Base-by-base conservation (phyloP, 2,888 invertebrate species). In the Labia minor region DNA sequence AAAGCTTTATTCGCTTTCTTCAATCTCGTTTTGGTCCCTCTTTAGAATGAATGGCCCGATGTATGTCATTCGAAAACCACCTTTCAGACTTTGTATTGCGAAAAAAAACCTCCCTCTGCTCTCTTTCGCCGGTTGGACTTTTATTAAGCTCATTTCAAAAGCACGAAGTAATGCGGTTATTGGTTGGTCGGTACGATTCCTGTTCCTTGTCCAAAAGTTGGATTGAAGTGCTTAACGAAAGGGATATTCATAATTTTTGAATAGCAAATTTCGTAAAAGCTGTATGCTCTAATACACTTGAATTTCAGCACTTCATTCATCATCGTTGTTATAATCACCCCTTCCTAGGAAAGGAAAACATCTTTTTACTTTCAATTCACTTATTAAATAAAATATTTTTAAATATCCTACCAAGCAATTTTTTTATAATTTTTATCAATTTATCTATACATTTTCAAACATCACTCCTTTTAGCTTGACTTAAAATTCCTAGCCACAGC, bases 1-100 rank as follows among this genome's bases (percentile, higher is more conserved):
- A 49, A 49, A 49, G 49, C 49, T 49, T 49, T 49, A 49, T 49
- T 49, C 49, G 49, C 14, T 49, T 49, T 49, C 49, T 49, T 49
- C 49, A 49, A 49, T 49, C 49, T 49, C 49, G 49, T 49, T 49
- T 49, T 49, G 49, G 3, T 14, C 49, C 49, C 49, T 49, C 49
- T 16, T 49, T 49, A 8, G 49, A 49, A 49, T 49, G 49, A 49
- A 49, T 49, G 49, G n/a, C 14, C 14, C 49, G 3, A 49, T 49
- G 49, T 49, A 16, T 49, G 49, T 49, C 49, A 49, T 49, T 49
- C 49, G 49, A 49, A 49, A 49, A n/a, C 16, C 49, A 49, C 49
- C 49, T 49, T 49, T 49, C 49, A 49, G 49, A 49, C 49, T 49
- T 16, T 11, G 49, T 16, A n/a, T 11, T 49, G 16, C 16, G 3